Evolutionary conservation across 2,113 vertebrate species (phyloP).

Genomic region (Garra rufa): DNA sequence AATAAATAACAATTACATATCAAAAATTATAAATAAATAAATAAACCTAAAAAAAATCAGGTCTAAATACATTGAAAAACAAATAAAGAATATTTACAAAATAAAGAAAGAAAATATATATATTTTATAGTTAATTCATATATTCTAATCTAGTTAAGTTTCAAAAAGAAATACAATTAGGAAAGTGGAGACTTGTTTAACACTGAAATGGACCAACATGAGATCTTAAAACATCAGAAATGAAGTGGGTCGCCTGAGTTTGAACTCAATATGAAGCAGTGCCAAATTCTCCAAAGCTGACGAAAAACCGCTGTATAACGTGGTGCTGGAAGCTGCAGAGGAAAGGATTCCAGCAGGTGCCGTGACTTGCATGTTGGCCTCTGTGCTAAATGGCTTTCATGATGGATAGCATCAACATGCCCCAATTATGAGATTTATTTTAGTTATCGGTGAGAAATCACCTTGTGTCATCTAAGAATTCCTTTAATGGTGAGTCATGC

Average conservation of each 20-base stretch:
- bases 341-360: conserved; percentile 39
- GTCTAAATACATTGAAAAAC: too few relatives aligned
- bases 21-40: too few relatives aligned
- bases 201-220: neutral
- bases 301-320: neutral
- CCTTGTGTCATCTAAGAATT: conserved; percentile 31
- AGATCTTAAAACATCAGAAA: neutral
- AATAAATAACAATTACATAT: too few relatives aligned
- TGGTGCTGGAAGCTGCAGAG: neutral
- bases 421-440: conserved; percentile 50
- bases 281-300: neutral
- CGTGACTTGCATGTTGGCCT: neutral
- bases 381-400: conserved; percentile 25
- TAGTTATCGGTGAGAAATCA: conserved; percentile 40
- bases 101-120: too few relatives aligned
- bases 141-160: neutral
- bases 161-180: neutral
- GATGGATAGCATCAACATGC: conserved; percentile 27
- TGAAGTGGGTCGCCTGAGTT: too few relatives aligned
- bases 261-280: neutral
- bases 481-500: conserved; percentile 28
- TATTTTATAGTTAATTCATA: neutral
- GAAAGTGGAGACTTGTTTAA: neutral
- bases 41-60: too few relatives aligned
- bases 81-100: too few relatives aligned